These are phyloP conservation scores for Spea hammondii DNA, from an alignment of 2,797 vertebrate species.

Conservation along the genomic window DNA sequence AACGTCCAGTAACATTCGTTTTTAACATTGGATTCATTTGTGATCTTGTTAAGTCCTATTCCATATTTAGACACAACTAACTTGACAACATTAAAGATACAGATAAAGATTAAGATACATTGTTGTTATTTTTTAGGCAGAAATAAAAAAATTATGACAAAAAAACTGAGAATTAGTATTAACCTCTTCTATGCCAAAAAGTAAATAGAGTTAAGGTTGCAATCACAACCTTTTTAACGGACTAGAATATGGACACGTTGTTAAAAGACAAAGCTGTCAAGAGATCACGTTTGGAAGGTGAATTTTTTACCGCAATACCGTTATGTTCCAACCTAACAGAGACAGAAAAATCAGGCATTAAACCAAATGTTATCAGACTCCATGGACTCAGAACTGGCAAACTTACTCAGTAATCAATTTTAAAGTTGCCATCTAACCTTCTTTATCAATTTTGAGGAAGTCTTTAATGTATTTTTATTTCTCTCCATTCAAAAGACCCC, in stretches of 20 bases:
- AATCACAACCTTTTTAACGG: background rate
- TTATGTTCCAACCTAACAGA: background rate
- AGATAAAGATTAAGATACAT: too few relatives aligned
- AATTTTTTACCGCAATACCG: background rate
- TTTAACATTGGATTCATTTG: too few relatives aligned
- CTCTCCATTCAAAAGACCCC: slow-evolving; percentile 18
- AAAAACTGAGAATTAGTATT: background rate
- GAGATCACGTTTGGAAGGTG: background rate
- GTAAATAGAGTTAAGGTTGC: background rate
- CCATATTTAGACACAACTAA: too few relatives aligned
- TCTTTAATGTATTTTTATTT: slow-evolving; percentile 28
- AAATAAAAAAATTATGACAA: background rate
- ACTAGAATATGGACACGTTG: background rate
- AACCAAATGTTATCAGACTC: slow-evolving; percentile 4
- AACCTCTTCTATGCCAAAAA: slow-evolving; percentile 4
- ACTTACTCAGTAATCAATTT: slow-evolving; percentile 27
- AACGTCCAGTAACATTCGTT: too few relatives aligned
- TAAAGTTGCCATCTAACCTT: slow-evolving; percentile 23
- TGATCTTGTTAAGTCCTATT: too few relatives aligned
- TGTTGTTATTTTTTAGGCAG: background rate
- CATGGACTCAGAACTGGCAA: slow-evolving; percentile 8
- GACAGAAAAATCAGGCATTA: background rate
- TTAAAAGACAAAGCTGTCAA: background rate
- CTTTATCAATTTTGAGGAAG: slow-evolving; percentile 17
- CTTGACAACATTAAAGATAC: too few relatives aligned